Evolutionary conservation across 30 jellyfish, hydroid and myxozoan genomes (phyloP), one percentile per base, ranked within the genome.

Genomic region (Haliclystus octoradiatus): DNA sequence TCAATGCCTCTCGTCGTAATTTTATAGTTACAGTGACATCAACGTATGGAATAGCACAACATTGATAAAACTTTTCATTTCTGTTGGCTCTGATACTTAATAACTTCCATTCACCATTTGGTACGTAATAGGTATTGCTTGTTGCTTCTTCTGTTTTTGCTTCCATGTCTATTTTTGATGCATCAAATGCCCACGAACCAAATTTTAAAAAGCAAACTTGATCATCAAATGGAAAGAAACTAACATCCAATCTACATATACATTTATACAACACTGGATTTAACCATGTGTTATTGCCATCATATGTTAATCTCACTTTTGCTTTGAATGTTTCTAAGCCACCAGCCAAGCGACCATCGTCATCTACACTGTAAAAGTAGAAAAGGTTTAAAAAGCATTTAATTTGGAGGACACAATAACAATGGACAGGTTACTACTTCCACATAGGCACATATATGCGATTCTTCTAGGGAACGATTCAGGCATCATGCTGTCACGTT

Each of bases 101-200:
- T 47, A 80, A 67, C 52, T 67, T 50, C 94, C 94, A 80, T 49
- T 72, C 94, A 0, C 94, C 94, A 52, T 80, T 80, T 28, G 74
- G 82, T 12, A 80, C 49, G 57, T 80, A 80, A 32, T 46, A 80
- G 1, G 71, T 34, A 49, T 80, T 80, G 29, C 68, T 63, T 29
- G 71, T 25, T 26, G 80, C 9, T 3, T 83, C 50, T 26, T 34
- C 64, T 25, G 35, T 47, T 28, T 66, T 52, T 2, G 81, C 25
- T 13, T 66, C 52, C 68, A 78, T 80, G 0, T 33, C 51, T 9
- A 80, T 25, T 30, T 68, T 72, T 60, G 94, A 63, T 2, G 86
- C 94, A 33, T 80, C 94, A 62, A 27, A 71, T 14, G 94, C 85
- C 94, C 94, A 80, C 3, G 94, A 80, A 65, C 94, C 94, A 46